Conservation (phyloP, 2,888 invertebrate species). For the Stenurella melanura region DNA sequence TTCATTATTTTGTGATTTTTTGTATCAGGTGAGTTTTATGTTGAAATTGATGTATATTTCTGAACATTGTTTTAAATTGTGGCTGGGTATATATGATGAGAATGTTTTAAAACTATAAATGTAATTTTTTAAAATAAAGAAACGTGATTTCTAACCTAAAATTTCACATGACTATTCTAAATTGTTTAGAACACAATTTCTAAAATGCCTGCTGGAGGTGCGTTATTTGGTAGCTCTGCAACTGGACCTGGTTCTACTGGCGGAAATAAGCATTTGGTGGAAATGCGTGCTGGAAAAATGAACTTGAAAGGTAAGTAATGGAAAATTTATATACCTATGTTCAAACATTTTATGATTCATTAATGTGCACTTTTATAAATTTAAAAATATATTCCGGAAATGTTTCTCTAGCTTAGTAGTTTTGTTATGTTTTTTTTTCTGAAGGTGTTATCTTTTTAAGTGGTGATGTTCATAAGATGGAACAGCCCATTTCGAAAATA, state of each 20-base stretch:
- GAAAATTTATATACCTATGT: background rate
- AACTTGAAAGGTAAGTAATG: slow-evolving; percentile 83
- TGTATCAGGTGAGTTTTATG: background rate
- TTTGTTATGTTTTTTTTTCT: no score
- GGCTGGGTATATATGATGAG: no score
- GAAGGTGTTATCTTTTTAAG: no score
- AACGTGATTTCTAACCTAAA: slow-evolving; percentile 25
- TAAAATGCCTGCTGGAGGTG: slow-evolving; percentile 80
- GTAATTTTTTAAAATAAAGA: background rate
- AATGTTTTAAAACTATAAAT: background rate
- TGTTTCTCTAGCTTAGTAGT: no score
- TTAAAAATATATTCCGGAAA: no score
- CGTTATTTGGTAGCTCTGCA: slow-evolving; percentile 85
- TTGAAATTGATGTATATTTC: background rate
- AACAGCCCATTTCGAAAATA: no score
- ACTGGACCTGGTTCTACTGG: slow-evolving; percentile 87
- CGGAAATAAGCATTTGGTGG: slow-evolving; percentile 92
- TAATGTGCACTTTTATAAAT: no score
- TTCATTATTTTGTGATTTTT: no score
- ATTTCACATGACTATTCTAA: slow-evolving; percentile 36
- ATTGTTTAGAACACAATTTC: slow-evolving; percentile 9
- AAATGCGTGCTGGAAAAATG: slow-evolving; percentile 98
- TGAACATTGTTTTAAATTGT: no score
- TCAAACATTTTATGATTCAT: no score
- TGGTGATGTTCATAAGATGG: no score